Evolutionary conservation across 2,797 vertebrate genomes (phyloP), one percentile per base, ranked within the genome.

Genomic region (Sebastes steindachneri): DNA sequence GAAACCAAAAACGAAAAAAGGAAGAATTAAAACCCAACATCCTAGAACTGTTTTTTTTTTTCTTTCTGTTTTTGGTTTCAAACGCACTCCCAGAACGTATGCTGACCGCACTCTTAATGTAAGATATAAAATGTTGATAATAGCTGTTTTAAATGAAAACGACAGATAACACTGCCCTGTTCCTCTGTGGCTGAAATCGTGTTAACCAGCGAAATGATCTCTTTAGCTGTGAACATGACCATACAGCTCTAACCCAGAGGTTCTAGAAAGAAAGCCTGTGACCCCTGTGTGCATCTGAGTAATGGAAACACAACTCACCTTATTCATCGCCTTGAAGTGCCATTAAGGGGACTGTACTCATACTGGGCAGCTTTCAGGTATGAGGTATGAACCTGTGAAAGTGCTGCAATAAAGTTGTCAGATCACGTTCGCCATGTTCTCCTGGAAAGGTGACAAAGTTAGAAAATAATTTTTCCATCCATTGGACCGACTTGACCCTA

Each of bases 401-500:
- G 31, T 15, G 33, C 21, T 29, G 8, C 12, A 63, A 45, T 60
- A 48, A 35, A 68, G 26, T 23, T 37, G n/a, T 7, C 25, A 28
- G 26, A 54, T 15, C 23, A 4, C 54, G 31, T 62, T 69, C 8
- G 0, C 29, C 21, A 3, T 26, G n/a, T 57, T 80, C 55, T 67
- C 37, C 14, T 11, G 8, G 17, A 75, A 68, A 80, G 64, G 64
- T 80, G 60, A 62, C 12, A 67, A 37, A 77, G 66, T 80, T 54
- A n/a, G 62, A 70, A 69, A 86, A 59, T n/a, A 37, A 1, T 7
- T 71, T 10, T 55, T 64, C 26, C 26, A 41, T 48, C 10, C n/a
- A 21, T 1, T 51, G 29, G 15, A 28, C 14, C 15, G 28, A 51
- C 14, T 29, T 77, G 51, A 69, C 72, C 73, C 48, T 9, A 9